A percentile compares a stretch with the other conserved stretches of the same genome.
These are phyloP conservation scores for Phaenicophaeus curvirostris DNA, from an alignment of 2,797 vertebrate genomes.

Conservation along the genomic window DNA sequence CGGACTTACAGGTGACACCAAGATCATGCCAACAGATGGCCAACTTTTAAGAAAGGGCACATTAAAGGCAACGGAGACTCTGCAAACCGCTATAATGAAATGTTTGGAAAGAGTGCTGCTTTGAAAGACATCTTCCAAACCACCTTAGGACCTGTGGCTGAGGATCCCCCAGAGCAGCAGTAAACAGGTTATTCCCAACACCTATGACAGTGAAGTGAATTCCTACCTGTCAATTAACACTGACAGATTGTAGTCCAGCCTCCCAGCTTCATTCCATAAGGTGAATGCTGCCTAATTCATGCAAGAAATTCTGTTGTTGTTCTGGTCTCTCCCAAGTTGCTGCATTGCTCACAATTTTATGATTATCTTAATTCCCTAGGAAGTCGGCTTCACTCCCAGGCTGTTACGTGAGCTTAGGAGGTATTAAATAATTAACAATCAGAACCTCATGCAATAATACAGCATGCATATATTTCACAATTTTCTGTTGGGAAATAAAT, in stretches of 20 bases:
- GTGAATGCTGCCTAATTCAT: background rate
- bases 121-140: background rate
- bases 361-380: background rate
- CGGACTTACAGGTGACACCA: background rate
- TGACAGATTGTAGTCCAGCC: background rate
- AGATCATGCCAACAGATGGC: background rate
- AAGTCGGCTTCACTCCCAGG: background rate
- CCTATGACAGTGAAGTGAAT: background rate
- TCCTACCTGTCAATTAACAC: background rate
- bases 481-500: background rate
- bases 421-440: background rate
- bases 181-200: background rate
- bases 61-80: rapidly evolving
- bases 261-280: background rate
- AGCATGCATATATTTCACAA: background rate
- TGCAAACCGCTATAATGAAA: background rate
- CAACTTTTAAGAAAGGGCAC: background rate
- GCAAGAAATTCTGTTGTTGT: background rate
- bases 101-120: background rate
- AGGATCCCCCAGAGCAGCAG: background rate
- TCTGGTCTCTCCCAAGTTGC: background rate
- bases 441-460: background rate
- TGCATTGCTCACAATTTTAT: background rate
- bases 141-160: background rate
- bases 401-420: background rate